Evolutionary conservation across 2,797 vertebrate genomes (phyloP).

Genomic region (Delichon dasypus): DNA sequence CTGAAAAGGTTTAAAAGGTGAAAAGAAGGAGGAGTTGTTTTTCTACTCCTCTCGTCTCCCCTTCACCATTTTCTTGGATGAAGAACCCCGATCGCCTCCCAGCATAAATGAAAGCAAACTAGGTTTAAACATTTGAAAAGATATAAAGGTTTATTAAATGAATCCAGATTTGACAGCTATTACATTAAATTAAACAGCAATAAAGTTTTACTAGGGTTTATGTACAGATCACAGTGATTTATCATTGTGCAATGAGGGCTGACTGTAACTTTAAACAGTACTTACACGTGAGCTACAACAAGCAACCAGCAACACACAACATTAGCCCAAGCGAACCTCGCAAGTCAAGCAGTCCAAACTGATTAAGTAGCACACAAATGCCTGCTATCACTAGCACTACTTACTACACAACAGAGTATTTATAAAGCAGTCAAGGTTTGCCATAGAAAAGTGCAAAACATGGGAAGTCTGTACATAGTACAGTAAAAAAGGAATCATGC

Average conservation of each 20-base stretch:
- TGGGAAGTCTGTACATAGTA: constrained; percentile 56
- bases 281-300: constrained; percentile 44
- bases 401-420: constrained; percentile 38
- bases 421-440: constrained; percentile 60
- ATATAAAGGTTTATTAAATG: constrained; percentile 72
- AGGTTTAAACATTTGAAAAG: constrained; percentile 52
- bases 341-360: not conserved
- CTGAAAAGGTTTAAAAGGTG: not conserved
- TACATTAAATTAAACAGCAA: constrained; percentile 74
- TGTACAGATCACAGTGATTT: constrained; percentile 79
- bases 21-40: not conserved
- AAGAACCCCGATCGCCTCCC: not conserved
- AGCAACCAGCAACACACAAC: constrained; percentile 53
- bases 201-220: constrained; percentile 64
- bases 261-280: constrained; percentile 62
- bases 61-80: not conserved
- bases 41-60: fast-evolving
- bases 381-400: constrained; percentile 8
- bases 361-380: not conserved
- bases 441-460: constrained; percentile 62
- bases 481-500: constrained; percentile 59
- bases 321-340: constrained; percentile 6
- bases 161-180: constrained; percentile 54
- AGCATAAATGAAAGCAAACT: constrained; percentile 4
- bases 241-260: constrained; percentile 73